Conservation (phyloP, 2,797 vertebrate genomes). For the Ambastaia sidthimunki region DNA sequence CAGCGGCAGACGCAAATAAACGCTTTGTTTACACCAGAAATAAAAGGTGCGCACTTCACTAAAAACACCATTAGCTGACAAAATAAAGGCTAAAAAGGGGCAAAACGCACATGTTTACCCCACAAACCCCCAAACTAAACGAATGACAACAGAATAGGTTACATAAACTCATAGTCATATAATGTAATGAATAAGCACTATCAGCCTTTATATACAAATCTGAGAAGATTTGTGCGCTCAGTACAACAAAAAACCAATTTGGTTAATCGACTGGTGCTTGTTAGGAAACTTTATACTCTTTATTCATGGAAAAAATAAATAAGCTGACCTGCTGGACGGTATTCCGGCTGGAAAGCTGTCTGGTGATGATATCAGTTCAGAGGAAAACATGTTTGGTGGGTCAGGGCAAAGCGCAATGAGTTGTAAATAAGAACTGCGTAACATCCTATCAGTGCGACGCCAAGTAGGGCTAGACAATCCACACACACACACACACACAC, state of each 20-base stretch:
- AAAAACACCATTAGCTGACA: slow-evolving; percentile 69
- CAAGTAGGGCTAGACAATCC: too few relatives aligned
- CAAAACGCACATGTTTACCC: background rate
- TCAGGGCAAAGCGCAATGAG: slow-evolving; percentile 2
- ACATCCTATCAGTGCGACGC: slow-evolving; percentile 72
- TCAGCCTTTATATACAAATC: background rate
- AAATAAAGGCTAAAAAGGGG: slow-evolving; percentile 36
- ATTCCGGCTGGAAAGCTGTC: too few relatives aligned
- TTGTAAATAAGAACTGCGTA: slow-evolving; percentile 77
- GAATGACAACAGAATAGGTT: too few relatives aligned
- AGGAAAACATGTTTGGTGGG: slow-evolving; percentile 1
- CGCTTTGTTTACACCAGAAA: slow-evolving; percentile 82
- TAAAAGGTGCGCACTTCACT: slow-evolving; percentile 81
- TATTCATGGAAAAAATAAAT: background rate
- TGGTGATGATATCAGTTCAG: background rate
- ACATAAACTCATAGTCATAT: too few relatives aligned
- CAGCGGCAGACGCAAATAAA: slow-evolving; percentile 54
- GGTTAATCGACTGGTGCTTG: background rate
- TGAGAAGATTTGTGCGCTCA: background rate
- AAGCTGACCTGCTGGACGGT: slow-evolving; percentile 20
- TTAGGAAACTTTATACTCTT: background rate
- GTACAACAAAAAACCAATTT: background rate
- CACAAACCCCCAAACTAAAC: background rate
- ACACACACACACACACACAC: too few relatives aligned
- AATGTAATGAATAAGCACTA: background rate